These are phyloP conservation scores for Halichoeres trimaculatus DNA, from an alignment of 2,113 vertebrate species.

Conservation along the genomic window DNA sequence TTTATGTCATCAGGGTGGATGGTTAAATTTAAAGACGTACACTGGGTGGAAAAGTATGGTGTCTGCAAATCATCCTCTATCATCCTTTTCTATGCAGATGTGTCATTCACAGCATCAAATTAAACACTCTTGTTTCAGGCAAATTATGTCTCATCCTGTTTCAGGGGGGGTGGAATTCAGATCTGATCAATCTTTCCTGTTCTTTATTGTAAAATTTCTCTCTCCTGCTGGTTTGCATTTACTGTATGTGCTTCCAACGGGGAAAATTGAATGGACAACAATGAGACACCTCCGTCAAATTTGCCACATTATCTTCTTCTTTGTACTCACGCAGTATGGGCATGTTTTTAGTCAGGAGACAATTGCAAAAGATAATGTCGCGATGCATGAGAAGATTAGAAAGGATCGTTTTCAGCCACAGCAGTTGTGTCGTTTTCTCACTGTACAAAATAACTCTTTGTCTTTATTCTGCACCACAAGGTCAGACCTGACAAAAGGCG, in stretches of 20 bases:
- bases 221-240: constrained; percentile 63
- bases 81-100: constrained; percentile 57
- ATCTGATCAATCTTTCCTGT: constrained; percentile 65
- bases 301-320: constrained; percentile 56
- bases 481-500: constrained; percentile 62
- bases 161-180: constrained; percentile 66
- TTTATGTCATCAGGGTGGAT: constrained; percentile 48
- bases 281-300: constrained; percentile 53
- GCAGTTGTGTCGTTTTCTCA: constrained; percentile 54
- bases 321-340: constrained; percentile 55
- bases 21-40: constrained; percentile 64
- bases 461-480: constrained; percentile 66
- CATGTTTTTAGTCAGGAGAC: constrained; percentile 58
- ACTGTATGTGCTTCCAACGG: constrained; percentile 49
- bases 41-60: constrained; percentile 39
- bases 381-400: constrained; percentile 64
- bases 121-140: constrained; percentile 76
- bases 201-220: constrained; percentile 65
- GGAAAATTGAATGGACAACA: constrained; percentile 73
- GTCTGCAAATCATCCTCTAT: constrained; percentile 60
- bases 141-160: constrained; percentile 71
- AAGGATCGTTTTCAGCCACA: constrained; percentile 45
- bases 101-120: constrained; percentile 74
- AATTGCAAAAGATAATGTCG: constrained; percentile 60
- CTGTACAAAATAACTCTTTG: constrained; percentile 64